A percentile compares a stretch with the other conserved stretches of the same genome.
Evolutionary conservation across 2,797 vertebrate species (phyloP).

Genomic region (Acipenser transmontanus): DNA sequence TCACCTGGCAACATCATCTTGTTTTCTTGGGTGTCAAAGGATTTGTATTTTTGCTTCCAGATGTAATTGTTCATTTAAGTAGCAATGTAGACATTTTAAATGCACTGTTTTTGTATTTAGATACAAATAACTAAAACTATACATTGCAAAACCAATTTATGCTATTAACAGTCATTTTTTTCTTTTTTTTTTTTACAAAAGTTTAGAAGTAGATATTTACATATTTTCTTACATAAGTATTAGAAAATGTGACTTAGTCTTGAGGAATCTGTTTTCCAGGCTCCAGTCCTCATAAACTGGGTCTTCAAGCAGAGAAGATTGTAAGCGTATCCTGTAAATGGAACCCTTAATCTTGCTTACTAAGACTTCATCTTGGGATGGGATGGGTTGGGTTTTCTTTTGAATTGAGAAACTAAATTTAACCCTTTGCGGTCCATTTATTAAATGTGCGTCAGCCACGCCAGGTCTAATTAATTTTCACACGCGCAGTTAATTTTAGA

Average conservation of each 20-base stretch:
- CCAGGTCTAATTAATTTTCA: too few relatives aligned
- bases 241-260: slow-evolving; percentile 58
- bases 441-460: too few relatives aligned
- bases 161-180: slow-evolving; percentile 28
- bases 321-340: background rate
- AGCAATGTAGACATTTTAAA: slow-evolving; percentile 44
- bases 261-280: slow-evolving; percentile 67
- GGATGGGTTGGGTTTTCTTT: too few relatives aligned
- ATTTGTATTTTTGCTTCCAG: slow-evolving; percentile 98
- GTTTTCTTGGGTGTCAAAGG: slow-evolving; percentile 93
- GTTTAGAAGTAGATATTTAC: slow-evolving; percentile 24
- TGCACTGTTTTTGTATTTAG: slow-evolving; percentile 29
- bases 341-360: background rate
- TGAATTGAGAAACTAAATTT: too few relatives aligned
- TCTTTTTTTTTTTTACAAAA: slow-evolving; percentile 35
- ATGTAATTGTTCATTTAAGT: slow-evolving; percentile 64
- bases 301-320: slow-evolving; percentile 40
- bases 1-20: slow-evolving; percentile 95
- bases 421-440: too few relatives aligned
- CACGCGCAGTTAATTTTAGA: too few relatives aligned
- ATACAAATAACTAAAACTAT: background rate
- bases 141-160: slow-evolving; percentile 3
- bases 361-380: background rate
- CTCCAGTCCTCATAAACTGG: slow-evolving; percentile 56
- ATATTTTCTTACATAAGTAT: slow-evolving; percentile 24